A percentile compares a stretch with the other conserved stretches of the same genome.
Conservation (phyloP, 1,140 invertebrate genomes). For the Medauroidea extradentata region DNA sequence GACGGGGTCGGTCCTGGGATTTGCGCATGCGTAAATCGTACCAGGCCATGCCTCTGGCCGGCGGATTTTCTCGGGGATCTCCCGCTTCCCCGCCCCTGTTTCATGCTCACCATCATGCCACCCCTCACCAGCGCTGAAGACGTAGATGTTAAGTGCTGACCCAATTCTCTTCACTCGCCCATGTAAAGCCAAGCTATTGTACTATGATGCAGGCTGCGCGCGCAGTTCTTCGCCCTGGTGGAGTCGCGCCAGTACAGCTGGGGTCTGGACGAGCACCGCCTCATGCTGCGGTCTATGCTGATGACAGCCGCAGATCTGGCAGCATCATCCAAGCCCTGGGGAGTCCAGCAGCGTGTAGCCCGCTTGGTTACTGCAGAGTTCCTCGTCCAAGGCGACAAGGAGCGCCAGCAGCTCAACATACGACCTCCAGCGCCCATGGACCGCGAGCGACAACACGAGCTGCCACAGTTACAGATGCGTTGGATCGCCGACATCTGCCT, state of each 20-base stretch:
- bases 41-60: no score
- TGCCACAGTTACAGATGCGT: constrained; percentile 42
- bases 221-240: constrained; percentile 52
- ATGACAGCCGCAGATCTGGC: constrained; percentile 66
- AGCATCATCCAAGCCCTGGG: constrained; percentile 63
- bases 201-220: constrained; percentile 44
- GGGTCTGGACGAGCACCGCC: constrained; percentile 48
- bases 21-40: no score
- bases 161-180: no score
- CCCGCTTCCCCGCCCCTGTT: no score
- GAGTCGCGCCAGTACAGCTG: constrained; percentile 47
- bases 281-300: constrained; percentile 54
- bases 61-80: no score
- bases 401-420: constrained; percentile 55
- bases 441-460: constrained; percentile 41
- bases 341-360: constrained; percentile 51
- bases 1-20: no score
- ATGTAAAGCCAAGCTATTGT: no score
- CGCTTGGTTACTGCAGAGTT: constrained; percentile 44
- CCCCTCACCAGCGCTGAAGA: no score
- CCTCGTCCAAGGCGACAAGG: constrained; percentile 55
- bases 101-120: no score
- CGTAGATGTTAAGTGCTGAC: no score
- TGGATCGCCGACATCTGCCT: constrained; percentile 46
- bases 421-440: constrained; percentile 44